Evolutionary conservation across 2,113 vertebrate species (phyloP).

Genomic region (Tenebrosternarchus preto): DNA sequence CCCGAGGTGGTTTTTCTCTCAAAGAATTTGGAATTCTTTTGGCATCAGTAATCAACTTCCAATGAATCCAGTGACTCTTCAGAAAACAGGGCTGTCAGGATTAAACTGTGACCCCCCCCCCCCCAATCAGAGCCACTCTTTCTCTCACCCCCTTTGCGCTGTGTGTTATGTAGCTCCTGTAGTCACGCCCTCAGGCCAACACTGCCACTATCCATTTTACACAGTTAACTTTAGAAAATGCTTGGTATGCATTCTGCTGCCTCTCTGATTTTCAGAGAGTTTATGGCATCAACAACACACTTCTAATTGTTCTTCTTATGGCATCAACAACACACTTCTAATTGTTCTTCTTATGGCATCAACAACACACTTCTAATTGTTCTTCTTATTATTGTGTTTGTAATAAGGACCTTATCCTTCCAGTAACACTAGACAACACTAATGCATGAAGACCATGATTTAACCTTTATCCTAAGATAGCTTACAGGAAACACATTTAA

Average conservation of each 20-base stretch:
- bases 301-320: no score
- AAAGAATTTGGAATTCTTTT: constrained; percentile 75
- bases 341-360: no score
- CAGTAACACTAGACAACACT: neutral
- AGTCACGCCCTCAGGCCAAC: constrained; percentile 47
- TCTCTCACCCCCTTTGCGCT: neutral
- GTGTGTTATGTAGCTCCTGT: constrained; percentile 55
- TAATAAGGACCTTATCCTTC: no score
- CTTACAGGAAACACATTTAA: neutral
- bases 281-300: neutral
- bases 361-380: neutral
- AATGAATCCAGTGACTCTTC: constrained; percentile 60
- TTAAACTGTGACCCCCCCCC: constrained; percentile 51
- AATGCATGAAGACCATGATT: neutral
- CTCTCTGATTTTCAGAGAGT: constrained; percentile 39
- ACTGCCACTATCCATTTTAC: constrained; percentile 64
- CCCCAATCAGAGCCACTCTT: constrained; percentile 2
- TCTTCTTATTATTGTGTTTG: no score
- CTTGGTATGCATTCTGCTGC: constrained; percentile 56
- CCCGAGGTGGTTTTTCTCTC: constrained; percentile 71
- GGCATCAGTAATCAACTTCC: constrained; percentile 69
- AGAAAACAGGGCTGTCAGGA: constrained; percentile 67
- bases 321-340: neutral
- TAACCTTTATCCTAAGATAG: neutral
- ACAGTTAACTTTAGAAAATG: constrained; percentile 62